Conservation (phyloP, 2,888 invertebrate genomes). For the Cephus rjabovi region DNA sequence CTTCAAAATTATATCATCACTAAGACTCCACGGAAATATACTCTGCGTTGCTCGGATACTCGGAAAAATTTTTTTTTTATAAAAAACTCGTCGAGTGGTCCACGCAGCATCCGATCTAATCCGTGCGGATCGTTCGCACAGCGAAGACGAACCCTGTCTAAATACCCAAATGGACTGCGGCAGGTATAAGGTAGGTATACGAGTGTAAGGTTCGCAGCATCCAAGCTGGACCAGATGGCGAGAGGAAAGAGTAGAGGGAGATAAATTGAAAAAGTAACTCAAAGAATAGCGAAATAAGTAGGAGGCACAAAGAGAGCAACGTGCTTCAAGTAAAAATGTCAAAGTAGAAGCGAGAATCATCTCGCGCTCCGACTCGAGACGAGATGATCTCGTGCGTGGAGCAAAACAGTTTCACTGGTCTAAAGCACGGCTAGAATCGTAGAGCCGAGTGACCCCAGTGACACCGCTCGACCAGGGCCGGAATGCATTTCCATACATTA, state of each 20-base stretch:
- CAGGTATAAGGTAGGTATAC: constrained; percentile 41
- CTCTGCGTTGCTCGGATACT: too few relatives aligned
- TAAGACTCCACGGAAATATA: too few relatives aligned
- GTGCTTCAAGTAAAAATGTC: constrained; percentile 34
- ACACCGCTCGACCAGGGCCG: constrained; percentile 40
- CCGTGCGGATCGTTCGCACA: constrained; percentile 16
- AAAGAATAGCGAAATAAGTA: constrained; percentile 27
- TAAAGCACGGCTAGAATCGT: constrained; percentile 29
- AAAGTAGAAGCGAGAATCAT: constrained; percentile 35
- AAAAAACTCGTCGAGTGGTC: too few relatives aligned
- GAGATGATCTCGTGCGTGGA: constrained; percentile 39
- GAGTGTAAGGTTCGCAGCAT: neutral
- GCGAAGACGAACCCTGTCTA: constrained; percentile 47
- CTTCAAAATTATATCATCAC: too few relatives aligned
- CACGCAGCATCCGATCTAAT: too few relatives aligned
- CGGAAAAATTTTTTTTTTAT: too few relatives aligned
- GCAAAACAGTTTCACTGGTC: constrained; percentile 51
- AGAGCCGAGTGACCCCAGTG: constrained; percentile 44
- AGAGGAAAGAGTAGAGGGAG: constrained; percentile 16
- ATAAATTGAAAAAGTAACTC: constrained; percentile 9
- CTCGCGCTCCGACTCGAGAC: constrained; percentile 35
- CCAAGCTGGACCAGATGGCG: neutral
- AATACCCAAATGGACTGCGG: constrained; percentile 51
- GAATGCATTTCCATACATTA: constrained; percentile 53
- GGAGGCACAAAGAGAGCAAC: constrained; percentile 15